These are phyloP conservation scores for Hartigia nigra DNA, from an alignment of 2,888 invertebrate species.

Conservation along the genomic window DNA sequence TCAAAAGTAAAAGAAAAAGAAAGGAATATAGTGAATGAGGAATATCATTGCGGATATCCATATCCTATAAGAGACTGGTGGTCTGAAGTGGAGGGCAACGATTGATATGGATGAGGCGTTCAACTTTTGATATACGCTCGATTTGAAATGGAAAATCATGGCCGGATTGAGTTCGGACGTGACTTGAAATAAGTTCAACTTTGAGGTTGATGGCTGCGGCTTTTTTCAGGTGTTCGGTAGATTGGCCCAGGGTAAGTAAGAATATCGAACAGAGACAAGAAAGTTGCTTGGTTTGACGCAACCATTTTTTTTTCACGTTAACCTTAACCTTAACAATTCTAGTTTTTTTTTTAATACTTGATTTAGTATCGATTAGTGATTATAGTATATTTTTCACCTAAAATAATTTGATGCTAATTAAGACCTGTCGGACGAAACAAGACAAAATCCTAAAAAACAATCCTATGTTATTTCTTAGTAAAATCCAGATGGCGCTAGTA, in stretches of 20 bases:
- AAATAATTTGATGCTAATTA: not conserved
- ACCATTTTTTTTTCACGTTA: not conserved
- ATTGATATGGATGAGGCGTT: conserved; percentile 61
- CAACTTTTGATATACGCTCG: conserved; percentile 61
- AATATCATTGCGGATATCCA: not conserved
- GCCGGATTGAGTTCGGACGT: conserved; percentile 60
- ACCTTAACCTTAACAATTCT: not conserved
- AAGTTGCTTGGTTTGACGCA: not conserved
- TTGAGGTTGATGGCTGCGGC: conserved; percentile 25
- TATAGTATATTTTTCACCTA: not conserved
- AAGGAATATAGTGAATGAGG: not conserved
- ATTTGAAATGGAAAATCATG: conserved; percentile 64
- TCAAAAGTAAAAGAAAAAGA: not conserved
- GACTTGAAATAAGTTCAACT: conserved; percentile 56
- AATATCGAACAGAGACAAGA: too few species aligned
- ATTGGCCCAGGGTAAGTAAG: too few species aligned
- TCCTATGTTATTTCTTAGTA: not conserved
- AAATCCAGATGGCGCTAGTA: not conserved
- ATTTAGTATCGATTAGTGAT: not conserved
- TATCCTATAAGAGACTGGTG: not conserved
- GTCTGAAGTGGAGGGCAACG: conserved; percentile 19
- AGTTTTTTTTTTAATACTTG: not conserved
- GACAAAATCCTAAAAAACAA: not conserved
- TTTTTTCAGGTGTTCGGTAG: not conserved
- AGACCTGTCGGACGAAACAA: not conserved